A percentile compares a stretch with the other conserved stretches of the same genome.
Conservation (phyloP, 2,113 vertebrate genomes). For the Onychostoma macrolepis region DNA sequence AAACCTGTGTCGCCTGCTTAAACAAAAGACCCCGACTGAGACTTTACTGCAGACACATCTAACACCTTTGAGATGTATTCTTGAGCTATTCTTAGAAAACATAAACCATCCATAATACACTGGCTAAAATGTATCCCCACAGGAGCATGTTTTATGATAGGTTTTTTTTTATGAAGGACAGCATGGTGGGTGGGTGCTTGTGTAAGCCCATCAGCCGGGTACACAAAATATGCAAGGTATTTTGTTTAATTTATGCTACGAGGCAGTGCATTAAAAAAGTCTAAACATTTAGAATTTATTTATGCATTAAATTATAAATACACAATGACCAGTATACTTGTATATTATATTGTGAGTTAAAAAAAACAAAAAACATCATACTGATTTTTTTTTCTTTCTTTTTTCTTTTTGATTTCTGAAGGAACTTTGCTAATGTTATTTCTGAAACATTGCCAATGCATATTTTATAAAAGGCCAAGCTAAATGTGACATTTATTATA, state of each 20-base stretch:
- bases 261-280: not conserved
- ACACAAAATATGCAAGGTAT: not conserved
- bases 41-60: slow-evolving; percentile 49
- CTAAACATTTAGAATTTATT: not conserved
- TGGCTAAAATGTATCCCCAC: not conserved
- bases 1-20: slow-evolving; percentile 63
- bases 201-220: not conserved
- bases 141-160: not conserved
- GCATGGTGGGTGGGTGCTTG: not conserved
- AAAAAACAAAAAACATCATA: not conserved
- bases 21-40: slow-evolving; percentile 67
- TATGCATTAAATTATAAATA: not conserved
- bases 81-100: slow-evolving; percentile 7
- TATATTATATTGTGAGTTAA: not conserved
- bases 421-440: not conserved
- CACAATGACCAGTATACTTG: not conserved
- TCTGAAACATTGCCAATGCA: not conserved
- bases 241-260: not conserved
- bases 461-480: not conserved
- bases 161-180: not conserved
- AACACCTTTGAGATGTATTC: not conserved
- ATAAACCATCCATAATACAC: slow-evolving; percentile 24
- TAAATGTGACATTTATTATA: not conserved
- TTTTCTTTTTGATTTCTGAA: too few relatives aligned
- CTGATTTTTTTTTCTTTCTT: too few relatives aligned